Evolutionary conservation across 2,113 vertebrate genomes (phyloP).

Genomic region (Archocentrus centrarchus): DNA sequence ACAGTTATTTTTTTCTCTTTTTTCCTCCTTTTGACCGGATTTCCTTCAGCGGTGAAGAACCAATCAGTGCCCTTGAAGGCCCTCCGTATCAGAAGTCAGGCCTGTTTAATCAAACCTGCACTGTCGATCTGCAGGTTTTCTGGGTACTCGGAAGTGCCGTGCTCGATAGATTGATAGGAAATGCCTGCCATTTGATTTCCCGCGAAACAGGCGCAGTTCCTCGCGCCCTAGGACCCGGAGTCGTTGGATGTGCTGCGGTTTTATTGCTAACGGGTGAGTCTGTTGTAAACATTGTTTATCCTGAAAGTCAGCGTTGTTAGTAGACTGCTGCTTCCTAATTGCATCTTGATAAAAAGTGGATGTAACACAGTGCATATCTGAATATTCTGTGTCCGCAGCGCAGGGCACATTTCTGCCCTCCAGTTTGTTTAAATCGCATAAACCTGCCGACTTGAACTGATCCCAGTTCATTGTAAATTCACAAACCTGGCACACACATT

Average conservation of each 20-base stretch:
- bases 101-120: constrained; percentile 23
- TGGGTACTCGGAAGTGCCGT: neutral
- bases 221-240: neutral
- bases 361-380: neutral
- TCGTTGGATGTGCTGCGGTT: fast-evolving
- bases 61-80: constrained; percentile 38
- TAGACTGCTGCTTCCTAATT: neutral
- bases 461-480: neutral
- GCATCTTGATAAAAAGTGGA: neutral
- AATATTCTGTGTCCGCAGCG: neutral
- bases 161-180: constrained; percentile 33
- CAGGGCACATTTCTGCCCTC: neutral
- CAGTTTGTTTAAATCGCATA: neutral
- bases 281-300: neutral
- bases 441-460: neutral
- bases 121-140: constrained; percentile 32
- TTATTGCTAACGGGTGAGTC: constrained; percentile 11
- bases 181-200: constrained; percentile 74
- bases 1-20: constrained; percentile 36
- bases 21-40: constrained; percentile 58
- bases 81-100: constrained; percentile 35
- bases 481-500: neutral
- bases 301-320: fast-evolving
- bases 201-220: constrained; percentile 68
- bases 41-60: constrained; percentile 49